Base-by-base conservation (phyloP, 2,797 vertebrate genomes). In the Mormyrus proboscirostris region DNA sequence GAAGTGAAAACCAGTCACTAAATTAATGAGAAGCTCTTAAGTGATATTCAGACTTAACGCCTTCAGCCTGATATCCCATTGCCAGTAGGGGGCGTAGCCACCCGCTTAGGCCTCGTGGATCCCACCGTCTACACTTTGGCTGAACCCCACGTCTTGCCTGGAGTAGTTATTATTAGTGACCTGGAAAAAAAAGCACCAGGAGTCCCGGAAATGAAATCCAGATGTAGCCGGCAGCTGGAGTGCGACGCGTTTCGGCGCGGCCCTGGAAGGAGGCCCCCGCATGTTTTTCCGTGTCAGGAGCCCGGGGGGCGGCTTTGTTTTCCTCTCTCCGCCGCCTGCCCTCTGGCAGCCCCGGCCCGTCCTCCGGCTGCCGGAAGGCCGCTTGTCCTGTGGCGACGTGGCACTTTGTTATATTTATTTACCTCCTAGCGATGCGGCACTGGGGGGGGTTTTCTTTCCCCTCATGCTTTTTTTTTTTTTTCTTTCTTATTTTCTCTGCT, bases 191-290 rank as follows among this genome's bases (percentile, higher is more conserved):
- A 96, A 95, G 93, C 95, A 95, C 93, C 92, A 94, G 94, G 93
- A 94, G 93, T 94, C 93, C 91, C 87, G 94, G 92, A 95, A 95
- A 96, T 93, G 94, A 95, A 94, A 93, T 94, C 95, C 95, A 95
- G 95, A 95, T 95, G 96, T 92, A 90, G 93, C 90, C 89, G 91
- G 92, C 92, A 93, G 94, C 91, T 93, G 92, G 93, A 94, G 94
- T 95, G 93, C 90, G 92, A 95, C 91, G 91, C 92, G 92, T 93
- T 90, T 90, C 92, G 92, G 93, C 90, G 90, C 92, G 92, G 25
- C 62, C 62, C 88, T 90, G 93, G 94, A 93, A 94, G 93, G 85
- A 90, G 90, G 93, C 92, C 91, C 93, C 94, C 94, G 94, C 95
- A 94, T 90, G 94, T 90, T 93, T 94, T 95, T 95, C 49, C 92